Conservation (phyloP, 2,797 vertebrate species). For the Arremon aurantiirostris region DNA sequence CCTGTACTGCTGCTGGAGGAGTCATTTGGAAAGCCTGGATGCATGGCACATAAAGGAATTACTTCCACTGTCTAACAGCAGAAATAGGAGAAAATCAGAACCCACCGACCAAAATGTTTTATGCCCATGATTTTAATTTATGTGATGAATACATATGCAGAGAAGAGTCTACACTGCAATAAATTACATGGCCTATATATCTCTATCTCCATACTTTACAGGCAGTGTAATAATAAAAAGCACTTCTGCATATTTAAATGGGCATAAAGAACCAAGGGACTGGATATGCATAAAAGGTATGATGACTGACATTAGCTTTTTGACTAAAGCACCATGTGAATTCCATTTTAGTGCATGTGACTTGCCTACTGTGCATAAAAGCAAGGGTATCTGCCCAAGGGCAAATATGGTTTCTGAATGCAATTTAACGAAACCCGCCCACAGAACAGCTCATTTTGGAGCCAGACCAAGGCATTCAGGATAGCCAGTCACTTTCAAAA, state of each 20-base stretch:
- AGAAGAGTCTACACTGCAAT: not conserved
- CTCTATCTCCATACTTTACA: not conserved
- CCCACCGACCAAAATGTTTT: constrained; percentile 22
- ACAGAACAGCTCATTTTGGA: constrained; percentile 46
- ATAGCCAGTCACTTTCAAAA: constrained; percentile 66
- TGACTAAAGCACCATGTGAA: constrained; percentile 32
- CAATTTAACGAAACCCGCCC: constrained; percentile 66
- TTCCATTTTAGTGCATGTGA: constrained; percentile 1
- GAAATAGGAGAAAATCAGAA: constrained; percentile 15
- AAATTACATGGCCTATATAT: constrained; percentile 6
- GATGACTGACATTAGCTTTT: constrained; percentile 51
- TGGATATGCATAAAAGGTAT: constrained; percentile 48
- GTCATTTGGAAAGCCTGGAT: not conserved
- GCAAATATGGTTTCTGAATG: constrained; percentile 69
- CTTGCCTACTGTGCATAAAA: constrained; percentile 41
- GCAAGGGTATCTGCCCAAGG: constrained; percentile 60
- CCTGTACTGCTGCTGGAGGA: not conserved
- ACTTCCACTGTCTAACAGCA: constrained; percentile 30
- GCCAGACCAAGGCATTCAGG: constrained; percentile 48
- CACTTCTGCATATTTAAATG: constrained; percentile 52
- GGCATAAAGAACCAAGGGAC: constrained; percentile 48
- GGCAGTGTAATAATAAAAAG: constrained; percentile 43
- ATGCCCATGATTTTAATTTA: constrained; percentile 24
- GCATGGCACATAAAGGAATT: not conserved
- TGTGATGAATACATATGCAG: not conserved